These are phyloP conservation scores for Chrysodeixis includens DNA, from an alignment of 2,888 invertebrate genomes.

Conservation along the genomic window DNA sequence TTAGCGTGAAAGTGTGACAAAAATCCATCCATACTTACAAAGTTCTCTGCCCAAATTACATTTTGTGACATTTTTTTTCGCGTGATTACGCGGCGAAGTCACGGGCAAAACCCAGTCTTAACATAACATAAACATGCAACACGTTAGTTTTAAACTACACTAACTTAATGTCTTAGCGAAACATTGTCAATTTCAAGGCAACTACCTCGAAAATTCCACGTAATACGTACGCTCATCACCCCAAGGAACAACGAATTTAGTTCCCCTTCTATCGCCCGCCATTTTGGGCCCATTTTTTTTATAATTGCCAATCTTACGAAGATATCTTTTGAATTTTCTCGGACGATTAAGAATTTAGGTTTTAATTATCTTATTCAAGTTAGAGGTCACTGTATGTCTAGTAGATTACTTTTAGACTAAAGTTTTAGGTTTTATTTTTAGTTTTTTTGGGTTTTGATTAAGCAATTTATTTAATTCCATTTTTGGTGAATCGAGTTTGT, in stretches of 20 bases:
- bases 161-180: conserved; percentile 12
- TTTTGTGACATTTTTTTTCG: too few species aligned
- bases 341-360: conserved; percentile 66
- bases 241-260: conserved; percentile 49
- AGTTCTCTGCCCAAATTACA: too few species aligned
- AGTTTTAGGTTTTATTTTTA: neutral
- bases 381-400: conserved; percentile 10
- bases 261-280: conserved; percentile 65
- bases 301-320: conserved; percentile 79
- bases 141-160: too few species aligned
- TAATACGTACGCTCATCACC: conserved; percentile 52
- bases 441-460: too few species aligned
- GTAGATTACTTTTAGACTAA: neutral
- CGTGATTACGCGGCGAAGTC: too few species aligned
- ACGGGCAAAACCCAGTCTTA: too few species aligned
- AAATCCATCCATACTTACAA: too few species aligned
- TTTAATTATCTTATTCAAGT: conserved; percentile 65
- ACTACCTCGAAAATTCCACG: conserved; percentile 34
- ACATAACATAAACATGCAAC: too few species aligned
- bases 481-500: too few species aligned
- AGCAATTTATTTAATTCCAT: too few species aligned
- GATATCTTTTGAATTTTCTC: conserved; percentile 55
- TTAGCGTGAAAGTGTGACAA: too few species aligned
- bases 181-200: conserved; percentile 51
- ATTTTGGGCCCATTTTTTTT: conserved; percentile 72